These are phyloP conservation scores for Bostrychus sinensis DNA, from an alignment of 2,113 vertebrate genomes.

Conservation along the genomic window DNA sequence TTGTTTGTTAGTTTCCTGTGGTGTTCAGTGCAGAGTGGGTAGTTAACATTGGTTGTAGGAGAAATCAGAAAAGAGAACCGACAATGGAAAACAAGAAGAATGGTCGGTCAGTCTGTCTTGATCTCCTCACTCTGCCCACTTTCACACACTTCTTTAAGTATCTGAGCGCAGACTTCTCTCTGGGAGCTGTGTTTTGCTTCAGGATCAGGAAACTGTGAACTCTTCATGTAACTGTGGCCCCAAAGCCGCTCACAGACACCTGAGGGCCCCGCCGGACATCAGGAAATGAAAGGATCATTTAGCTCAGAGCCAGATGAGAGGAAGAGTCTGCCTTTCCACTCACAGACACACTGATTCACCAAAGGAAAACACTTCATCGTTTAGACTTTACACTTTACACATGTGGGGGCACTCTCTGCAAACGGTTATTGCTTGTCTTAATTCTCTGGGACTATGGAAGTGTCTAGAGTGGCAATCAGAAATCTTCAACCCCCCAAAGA, in stretches of 20 bases:
- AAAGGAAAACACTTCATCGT: constrained; percentile 15
- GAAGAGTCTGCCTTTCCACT: constrained; percentile 50
- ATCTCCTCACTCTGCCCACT: too few species aligned
- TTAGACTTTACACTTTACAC: constrained; percentile 35
- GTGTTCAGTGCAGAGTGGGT: too few species aligned
- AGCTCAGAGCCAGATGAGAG: constrained; percentile 78
- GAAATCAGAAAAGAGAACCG: too few species aligned
- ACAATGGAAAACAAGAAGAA: too few species aligned
- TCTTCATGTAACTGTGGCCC: constrained; percentile 78
- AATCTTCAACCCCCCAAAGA: too few species aligned
- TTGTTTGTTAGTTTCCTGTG: too few species aligned
- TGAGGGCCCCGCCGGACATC: constrained; percentile 82
- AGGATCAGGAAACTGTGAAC: constrained; percentile 91
- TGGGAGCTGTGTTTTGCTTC: constrained; percentile 85
- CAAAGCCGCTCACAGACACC: constrained; percentile 77
- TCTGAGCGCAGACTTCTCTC: constrained; percentile 84
- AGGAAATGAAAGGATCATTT: constrained; percentile 98
- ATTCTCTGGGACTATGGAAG: too few species aligned
- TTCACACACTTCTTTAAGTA: constrained; percentile 70
- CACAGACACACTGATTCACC: constrained; percentile 40
- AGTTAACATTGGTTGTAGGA: too few species aligned
- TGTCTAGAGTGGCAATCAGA: too few species aligned
- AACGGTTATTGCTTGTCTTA: too few species aligned
- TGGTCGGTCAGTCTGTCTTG: too few species aligned
- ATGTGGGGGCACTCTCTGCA: constrained; percentile 1